Evolutionary conservation across 2,113 vertebrate genomes (phyloP), one percentile per base, ranked within the genome.

Genomic region (Chaetodon auriga): DNA sequence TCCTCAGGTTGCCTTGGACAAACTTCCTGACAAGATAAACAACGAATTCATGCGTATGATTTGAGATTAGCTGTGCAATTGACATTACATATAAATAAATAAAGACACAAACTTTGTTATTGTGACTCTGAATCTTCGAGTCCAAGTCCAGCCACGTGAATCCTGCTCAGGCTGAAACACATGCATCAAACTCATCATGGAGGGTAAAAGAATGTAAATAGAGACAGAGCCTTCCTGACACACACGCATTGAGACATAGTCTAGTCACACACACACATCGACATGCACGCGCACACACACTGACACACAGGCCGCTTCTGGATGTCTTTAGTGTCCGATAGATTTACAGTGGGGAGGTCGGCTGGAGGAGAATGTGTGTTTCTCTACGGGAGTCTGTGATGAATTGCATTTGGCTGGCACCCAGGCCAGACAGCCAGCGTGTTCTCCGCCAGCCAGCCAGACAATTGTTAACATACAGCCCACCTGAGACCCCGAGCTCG

Each of bases 391-490:
- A 57, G 69, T 23, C 63, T 65, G 87, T 89, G 89, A 90, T 89
- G 77, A 46, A 90, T 66, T 5, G 81, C 55, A 0, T 61, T 87
- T 92, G 89, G 86, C 82, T 54, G 84, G 48, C 43, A 49, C 51
- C 58, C 86, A 78, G 83, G 13, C 41, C 75, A 61, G 75, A 80
- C 80, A 79, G 81, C n/a, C 74, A 36, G 69, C 58, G 75, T 69
- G 54, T 71, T 55, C 68, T 76, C 74, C 14, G 30, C 46, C 18
- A 18, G 65, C 38, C 80, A 45, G 76, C 80, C 85, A 82, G 86
- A 85, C 84, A 70, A 49, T 64, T 80, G 84, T 84, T 89, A 85
- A 82, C 83, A 62, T 60, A 65, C 54, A 74, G 54, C 76, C 71
- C 75, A 85, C 80, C 80, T 72, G 84, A 86, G 87, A 80, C 86